A percentile compares a stretch with the other conserved stretches of the same genome.
Conservation (phyloP, 2,888 invertebrate species). For the Lagria hirta region DNA sequence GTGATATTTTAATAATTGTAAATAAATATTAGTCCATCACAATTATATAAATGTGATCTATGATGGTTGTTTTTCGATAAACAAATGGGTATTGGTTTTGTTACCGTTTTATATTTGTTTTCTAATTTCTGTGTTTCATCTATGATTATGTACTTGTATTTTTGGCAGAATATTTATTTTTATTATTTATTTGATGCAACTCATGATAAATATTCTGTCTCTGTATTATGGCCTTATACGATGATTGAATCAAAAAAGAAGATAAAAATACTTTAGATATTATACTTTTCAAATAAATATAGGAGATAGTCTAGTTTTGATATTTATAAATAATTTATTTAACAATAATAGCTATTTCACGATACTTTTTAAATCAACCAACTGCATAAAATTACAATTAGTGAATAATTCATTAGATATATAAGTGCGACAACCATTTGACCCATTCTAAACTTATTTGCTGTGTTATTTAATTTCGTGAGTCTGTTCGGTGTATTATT, state of each 20-base stretch:
- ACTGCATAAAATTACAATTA: constrained; percentile 17
- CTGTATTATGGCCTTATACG: constrained; percentile 30
- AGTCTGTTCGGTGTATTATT: too few relatives aligned
- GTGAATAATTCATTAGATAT: too few relatives aligned
- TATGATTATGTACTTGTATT: constrained; percentile 17
- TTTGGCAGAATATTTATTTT: constrained; percentile 27
- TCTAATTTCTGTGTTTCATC: constrained; percentile 13
- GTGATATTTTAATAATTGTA: constrained; percentile 26
- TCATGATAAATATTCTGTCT: constrained; percentile 27
- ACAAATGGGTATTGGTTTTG: constrained; percentile 31
- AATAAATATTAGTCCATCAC: constrained; percentile 26
- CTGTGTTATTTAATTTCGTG: constrained; percentile 8
- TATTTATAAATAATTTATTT: constrained; percentile 29
- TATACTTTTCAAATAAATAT: constrained; percentile 19
- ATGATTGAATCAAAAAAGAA: constrained; percentile 29
- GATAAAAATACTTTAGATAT: constrained; percentile 23
- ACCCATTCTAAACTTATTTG: constrained; percentile 3
- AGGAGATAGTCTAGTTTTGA: constrained; percentile 27
- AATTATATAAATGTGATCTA: constrained; percentile 31
- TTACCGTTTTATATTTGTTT: constrained; percentile 29
- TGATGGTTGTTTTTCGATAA: constrained; percentile 22
- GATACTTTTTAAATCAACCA: constrained; percentile 15
- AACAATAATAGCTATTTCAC: constrained; percentile 18
- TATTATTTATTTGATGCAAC: constrained; percentile 3
- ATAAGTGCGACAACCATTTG: too few relatives aligned